A percentile compares a stretch with the other conserved stretches of the same genome.
Conservation (phyloP, 2,113 vertebrate species). For the Corythornis cristatus region DNA sequence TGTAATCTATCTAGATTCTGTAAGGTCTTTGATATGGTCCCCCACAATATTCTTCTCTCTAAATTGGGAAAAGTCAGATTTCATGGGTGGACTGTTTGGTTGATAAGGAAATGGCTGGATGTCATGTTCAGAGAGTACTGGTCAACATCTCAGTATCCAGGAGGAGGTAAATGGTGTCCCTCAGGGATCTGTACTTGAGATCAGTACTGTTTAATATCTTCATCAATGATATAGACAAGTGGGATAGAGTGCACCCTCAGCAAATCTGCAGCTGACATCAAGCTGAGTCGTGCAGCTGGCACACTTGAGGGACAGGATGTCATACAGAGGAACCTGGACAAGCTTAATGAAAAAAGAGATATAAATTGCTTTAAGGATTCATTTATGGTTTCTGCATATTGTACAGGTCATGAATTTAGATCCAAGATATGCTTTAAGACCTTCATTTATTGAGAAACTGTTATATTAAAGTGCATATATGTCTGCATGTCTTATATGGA, state of each 20-base stretch:
- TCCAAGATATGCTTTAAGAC: not conserved
- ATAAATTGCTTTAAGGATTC: not conserved
- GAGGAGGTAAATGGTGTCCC: not conserved
- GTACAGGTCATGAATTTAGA: not conserved
- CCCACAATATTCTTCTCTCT: not conserved
- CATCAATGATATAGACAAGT: not conserved
- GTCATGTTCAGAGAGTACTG: rapidly evolving
- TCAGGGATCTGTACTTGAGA: rapidly evolving
- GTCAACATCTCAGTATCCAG: not conserved
- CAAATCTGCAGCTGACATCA: not conserved
- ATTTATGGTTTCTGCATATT: not conserved
- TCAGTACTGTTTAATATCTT: not conserved
- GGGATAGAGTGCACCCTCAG: not conserved
- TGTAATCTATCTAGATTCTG: not conserved
- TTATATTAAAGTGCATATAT: not conserved
- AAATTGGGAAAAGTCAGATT: not conserved
- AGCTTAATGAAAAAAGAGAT: not conserved
- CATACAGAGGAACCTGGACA: not conserved
- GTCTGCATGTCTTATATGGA: not conserved
- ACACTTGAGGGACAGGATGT: rapidly evolving
- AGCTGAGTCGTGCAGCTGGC: rapidly evolving
- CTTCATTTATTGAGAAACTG: not conserved
- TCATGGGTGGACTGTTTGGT: not conserved
- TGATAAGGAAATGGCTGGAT: not conserved
- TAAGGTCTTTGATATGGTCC: not conserved